Base-by-base conservation (phyloP, 2,797 vertebrate genomes). In the Pitangus sulphuratus region DNA sequence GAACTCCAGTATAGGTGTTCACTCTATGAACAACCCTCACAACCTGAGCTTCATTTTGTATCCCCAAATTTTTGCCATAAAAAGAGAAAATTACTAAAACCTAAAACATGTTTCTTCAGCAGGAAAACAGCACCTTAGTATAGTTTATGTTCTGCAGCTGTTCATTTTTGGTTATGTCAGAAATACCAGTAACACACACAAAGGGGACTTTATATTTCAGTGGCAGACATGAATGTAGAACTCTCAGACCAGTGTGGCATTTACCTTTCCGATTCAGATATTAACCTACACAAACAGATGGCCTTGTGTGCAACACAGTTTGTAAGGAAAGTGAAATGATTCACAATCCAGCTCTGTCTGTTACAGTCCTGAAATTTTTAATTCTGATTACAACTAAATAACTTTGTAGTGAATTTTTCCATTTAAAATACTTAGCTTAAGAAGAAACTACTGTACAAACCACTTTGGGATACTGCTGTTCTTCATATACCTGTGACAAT, bases 61-160 rank as follows among this genome's bases (percentile, higher is more conserved):
- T 61, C 26, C 6, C 14, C 50, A 54, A 40, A 39, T 50, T 76
- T 2, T 84, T 87, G 6, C 42, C 33, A 25, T 31, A 33, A 56
- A 54, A 78, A 56, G 33, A 80, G 35, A 62, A 58, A 58, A 87
- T 40, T 5, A 11, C 28, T 47, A 31, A 68, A 74, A 61, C 9
- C 5, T 48, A 11, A 69, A 58, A 0, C 8, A 8, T 0, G 0
- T 74, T 45, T 66, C 15, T 50, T 78, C 37, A 42, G 61, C 14
- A 62, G 8, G 26, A 74, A 70, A 66, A 6, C 2, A 5, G 6
- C 17, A 22, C 26, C 10, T 65, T 15, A 33, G 4, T 40, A 42
- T 11, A 10, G 12, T 75, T 75, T 65, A 4, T 82, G 14, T 58
- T 54, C 50, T 60, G 22, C 1, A 6, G 65, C 72, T 80, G 2